Evolutionary conservation across 2,113 vertebrate species (phyloP).

Genomic region (Istiophorus platypterus): DNA sequence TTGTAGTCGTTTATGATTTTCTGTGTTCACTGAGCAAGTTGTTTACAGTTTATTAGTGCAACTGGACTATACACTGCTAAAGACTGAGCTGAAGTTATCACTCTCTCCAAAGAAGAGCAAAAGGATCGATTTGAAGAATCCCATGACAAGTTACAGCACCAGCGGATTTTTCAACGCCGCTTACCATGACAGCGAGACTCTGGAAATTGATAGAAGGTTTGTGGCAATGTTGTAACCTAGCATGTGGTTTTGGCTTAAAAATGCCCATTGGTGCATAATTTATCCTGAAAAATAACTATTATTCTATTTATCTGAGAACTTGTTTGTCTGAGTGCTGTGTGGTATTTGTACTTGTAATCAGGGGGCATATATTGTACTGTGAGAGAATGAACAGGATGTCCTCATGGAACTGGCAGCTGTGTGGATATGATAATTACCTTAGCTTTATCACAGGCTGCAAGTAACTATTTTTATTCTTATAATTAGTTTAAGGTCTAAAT

Average conservation of each 20-base stretch:
- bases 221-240: slow-evolving; percentile 42
- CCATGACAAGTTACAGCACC: slow-evolving; percentile 83
- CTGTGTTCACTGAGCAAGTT: background rate
- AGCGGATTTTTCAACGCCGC: slow-evolving; percentile 77
- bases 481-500: background rate
- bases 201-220: slow-evolving; percentile 87
- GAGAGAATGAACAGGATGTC: slow-evolving; percentile 26
- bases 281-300: background rate
- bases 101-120: slow-evolving; percentile 18
- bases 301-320: background rate
- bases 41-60: background rate
- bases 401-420: background rate
- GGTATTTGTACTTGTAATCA: background rate
- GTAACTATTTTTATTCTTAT: background rate
- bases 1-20: background rate
- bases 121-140: slow-evolving; percentile 37
- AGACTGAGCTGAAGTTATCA: slow-evolving; percentile 4
- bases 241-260: background rate
- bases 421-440: background rate
- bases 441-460: background rate
- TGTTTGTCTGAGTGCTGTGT: background rate
- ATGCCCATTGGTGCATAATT: background rate
- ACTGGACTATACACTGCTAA: background rate
- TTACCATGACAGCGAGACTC: slow-evolving; percentile 85
- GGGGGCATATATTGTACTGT: background rate